Base-by-base conservation (phyloP, 2,113 vertebrate genomes). In the Tauraco erythrolophus region DNA sequence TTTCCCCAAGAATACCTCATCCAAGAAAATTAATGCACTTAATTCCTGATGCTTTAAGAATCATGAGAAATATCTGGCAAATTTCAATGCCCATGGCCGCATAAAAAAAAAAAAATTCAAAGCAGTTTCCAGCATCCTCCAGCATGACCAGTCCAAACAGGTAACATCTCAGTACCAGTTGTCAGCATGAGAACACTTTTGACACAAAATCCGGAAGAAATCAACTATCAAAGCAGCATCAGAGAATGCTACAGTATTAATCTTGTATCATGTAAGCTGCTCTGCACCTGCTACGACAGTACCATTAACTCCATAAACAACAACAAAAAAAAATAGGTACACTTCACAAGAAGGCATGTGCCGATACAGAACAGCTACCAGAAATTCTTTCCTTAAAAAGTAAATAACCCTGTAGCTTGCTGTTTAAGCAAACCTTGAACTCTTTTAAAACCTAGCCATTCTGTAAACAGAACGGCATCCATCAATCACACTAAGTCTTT, bases 401-500 rank as follows among this genome's bases (percentile, higher is more conserved):
- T 72, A 95, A 87, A 75, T 68, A 87, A 91, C 33, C 27, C 39
- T 8, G 4, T 33, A 35, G 31, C n/a, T n/a, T 46, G 41, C 46
- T 84, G 51, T 45, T 84, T 71, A 80, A 78, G 39, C 53, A 94
- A 91, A 65, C 72, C 69, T 92, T 76, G 69, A 89, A 46, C 77
- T 91, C 65, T 94, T 92, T 88, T 61, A 71, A 91, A 94, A 84
- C 28, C 69, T 57, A 79, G n/a, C 65, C 57, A 65, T 28, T 92
- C 80, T 57, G 65, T 53, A 87, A 89, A 84, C 22, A 61, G 51
- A 92, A 43, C 13, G 1, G 0, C 3, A 9, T 43, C 46, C 80
- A 91, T 95, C 86, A 89, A 88, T 94, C 92, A 95, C 76, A 74
- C 30, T 68, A 68, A 96, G 65, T 48, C 69, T 94, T 92, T 30